A percentile compares a stretch with the other conserved stretches of the same genome.
Conservation (phyloP, 1,140 invertebrate species). For the Artemia franciscana region DNA sequence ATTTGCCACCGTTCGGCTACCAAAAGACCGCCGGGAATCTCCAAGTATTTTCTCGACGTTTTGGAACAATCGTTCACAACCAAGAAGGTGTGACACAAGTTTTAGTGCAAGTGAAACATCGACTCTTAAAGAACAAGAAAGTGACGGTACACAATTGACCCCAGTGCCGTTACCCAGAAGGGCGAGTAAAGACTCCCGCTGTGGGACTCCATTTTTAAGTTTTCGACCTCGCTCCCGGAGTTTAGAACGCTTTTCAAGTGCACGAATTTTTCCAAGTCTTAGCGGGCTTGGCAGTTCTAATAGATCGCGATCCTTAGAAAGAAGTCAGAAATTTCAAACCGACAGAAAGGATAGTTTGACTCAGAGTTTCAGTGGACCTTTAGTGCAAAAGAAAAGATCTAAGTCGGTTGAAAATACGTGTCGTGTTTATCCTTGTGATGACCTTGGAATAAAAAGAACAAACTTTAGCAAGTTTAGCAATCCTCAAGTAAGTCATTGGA, state of each 20-base stretch:
- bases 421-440: neutral
- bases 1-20: neutral
- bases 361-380: neutral
- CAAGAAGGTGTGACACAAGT: neutral
- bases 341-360: neutral
- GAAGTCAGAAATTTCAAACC: neutral
- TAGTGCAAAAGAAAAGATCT: neutral
- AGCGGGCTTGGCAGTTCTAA: neutral
- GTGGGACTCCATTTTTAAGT: neutral
- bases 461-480: neutral
- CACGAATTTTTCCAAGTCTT: neutral
- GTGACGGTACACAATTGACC: neutral
- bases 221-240: neutral
- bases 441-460: neutral
- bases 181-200: neutral
- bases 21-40: neutral
- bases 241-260: neutral
- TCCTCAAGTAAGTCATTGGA: neutral
- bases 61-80: neutral
- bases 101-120: neutral
- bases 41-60: neutral
- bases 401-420: neutral
- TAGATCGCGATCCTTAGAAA: neutral
- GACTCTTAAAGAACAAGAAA: neutral
- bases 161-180: neutral